Conservation (phyloP, 1,140 invertebrate genomes). For the Olivierus martensii region DNA sequence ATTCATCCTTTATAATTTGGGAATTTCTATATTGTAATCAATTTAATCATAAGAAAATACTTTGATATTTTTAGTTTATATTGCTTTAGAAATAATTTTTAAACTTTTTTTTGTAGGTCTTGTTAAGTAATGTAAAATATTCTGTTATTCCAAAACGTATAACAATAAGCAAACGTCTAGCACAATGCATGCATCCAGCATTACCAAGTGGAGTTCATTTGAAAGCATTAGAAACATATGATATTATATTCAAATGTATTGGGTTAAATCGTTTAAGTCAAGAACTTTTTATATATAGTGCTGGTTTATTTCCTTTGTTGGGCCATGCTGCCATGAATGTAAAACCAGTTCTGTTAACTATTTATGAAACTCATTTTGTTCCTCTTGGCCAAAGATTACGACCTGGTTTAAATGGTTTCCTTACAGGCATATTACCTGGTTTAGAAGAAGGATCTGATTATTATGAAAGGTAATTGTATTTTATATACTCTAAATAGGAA, state of each 20-base stretch:
- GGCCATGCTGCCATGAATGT: conserved; percentile 84
- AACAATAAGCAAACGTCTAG: conserved; percentile 80
- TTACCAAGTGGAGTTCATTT: conserved; percentile 81
- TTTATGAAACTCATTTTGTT: conserved; percentile 87
- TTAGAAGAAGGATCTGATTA: conserved; percentile 85
- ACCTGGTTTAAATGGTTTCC: conserved; percentile 73
- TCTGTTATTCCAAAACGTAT: conserved; percentile 78
- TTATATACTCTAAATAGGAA: neutral
- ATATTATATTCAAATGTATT: conserved; percentile 83
- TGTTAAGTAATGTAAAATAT: conserved; percentile 56
- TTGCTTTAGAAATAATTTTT: too few species aligned
- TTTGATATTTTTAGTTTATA: too few species aligned
- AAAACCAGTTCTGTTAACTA: conserved; percentile 59
- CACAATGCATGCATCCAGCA: conserved; percentile 90
- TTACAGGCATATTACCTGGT: conserved; percentile 68
- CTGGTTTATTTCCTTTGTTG: conserved; percentile 77
- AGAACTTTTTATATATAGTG: conserved; percentile 76
- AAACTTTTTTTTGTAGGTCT: conserved; percentile 43
- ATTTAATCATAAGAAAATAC: too few species aligned
- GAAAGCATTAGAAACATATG: conserved; percentile 86
- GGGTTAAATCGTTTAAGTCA: conserved; percentile 64
- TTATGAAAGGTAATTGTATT: conserved; percentile 48
- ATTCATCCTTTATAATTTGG: too few species aligned
- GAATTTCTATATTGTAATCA: too few species aligned
- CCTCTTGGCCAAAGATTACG: conserved; percentile 62